Conservation (phyloP, 2,888 invertebrate species). For the Strigamia maritima region DNA sequence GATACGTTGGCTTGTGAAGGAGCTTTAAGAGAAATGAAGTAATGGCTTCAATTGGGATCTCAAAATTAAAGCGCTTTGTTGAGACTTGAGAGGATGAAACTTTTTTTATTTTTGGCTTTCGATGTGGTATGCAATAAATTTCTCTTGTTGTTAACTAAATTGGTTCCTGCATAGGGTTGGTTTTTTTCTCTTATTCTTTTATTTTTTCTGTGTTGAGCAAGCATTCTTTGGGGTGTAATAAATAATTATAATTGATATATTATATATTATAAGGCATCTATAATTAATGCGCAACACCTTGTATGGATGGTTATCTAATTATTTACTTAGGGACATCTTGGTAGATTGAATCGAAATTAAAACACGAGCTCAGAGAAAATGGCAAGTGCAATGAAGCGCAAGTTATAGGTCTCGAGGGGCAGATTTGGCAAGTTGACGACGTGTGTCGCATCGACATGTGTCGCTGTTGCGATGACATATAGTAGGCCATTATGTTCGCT, state of each 20-base stretch:
- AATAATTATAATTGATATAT: background rate
- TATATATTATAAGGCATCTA: background rate
- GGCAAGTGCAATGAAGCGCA: constrained; percentile 22
- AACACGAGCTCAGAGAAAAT: background rate
- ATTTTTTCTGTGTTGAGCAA: background rate
- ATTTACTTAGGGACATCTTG: constrained; percentile 7
- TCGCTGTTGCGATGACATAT: constrained; percentile 27
- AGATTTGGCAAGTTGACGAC: constrained; percentile 22
- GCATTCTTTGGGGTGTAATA: background rate
- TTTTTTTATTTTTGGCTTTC: no score
- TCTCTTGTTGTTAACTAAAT: no score
- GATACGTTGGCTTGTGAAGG: no score
- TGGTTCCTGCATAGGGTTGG: no score
- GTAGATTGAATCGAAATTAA: constrained; percentile 12
- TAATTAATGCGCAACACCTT: background rate
- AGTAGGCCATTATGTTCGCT: constrained; percentile 20
- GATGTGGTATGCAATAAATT: no score
- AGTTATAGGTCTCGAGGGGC: constrained; percentile 19
- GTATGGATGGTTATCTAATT: constrained; percentile 25
- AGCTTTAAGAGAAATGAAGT: no score
- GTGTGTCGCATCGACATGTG: constrained; percentile 26
- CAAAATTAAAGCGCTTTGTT: no score
- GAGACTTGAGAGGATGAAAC: no score
- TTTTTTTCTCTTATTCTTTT: background rate
- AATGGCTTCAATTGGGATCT: no score